These are phyloP conservation scores for Centropus bengalensis DNA, from an alignment of 2,113 vertebrate species.

Conservation along the genomic window DNA sequence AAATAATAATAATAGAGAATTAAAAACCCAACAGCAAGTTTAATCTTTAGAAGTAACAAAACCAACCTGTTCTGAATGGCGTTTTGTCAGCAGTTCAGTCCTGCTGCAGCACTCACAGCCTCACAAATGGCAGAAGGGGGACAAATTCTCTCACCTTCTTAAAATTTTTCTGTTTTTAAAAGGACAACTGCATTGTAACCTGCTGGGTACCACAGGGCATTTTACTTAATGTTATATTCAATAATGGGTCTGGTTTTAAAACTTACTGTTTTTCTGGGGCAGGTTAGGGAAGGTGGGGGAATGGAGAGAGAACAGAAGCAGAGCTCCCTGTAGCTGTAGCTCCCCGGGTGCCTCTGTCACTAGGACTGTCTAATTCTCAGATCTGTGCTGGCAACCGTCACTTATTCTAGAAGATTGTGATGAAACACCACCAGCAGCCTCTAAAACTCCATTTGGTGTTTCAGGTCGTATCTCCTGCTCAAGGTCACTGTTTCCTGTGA, in stretches of 20 bases:
- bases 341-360: constrained; percentile 15
- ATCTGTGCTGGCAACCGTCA: constrained; percentile 6
- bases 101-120: constrained; percentile 62
- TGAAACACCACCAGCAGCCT: constrained; percentile 9
- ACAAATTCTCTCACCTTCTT: constrained; percentile 51
- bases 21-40: constrained; percentile 77
- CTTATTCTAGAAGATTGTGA: constrained; percentile 3
- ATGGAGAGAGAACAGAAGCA: constrained; percentile 32
- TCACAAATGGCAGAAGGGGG: constrained; percentile 52
- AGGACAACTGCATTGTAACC: constrained; percentile 63
- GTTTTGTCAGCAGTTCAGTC: constrained; percentile 63
- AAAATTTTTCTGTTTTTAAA: constrained; percentile 16
- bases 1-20: constrained; percentile 81
- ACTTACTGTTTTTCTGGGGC: constrained; percentile 53
- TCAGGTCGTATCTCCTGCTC: constrained; percentile 28
- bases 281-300: not conserved
- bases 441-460: constrained; percentile 59
- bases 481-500: constrained; percentile 50
- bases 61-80: constrained; percentile 65
- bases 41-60: constrained; percentile 71
- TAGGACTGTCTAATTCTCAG: constrained; percentile 16
- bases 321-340: constrained; percentile 50
- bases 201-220: constrained; percentile 47
- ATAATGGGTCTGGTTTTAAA: constrained; percentile 39
- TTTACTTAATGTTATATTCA: constrained; percentile 47